Percentiles rank a stretch among this genome's conserved stretches.
Evolutionary conservation across 92 coral and sea anemone genomes (phyloP).

Genomic region (Epizoanthus stellaris): DNA sequence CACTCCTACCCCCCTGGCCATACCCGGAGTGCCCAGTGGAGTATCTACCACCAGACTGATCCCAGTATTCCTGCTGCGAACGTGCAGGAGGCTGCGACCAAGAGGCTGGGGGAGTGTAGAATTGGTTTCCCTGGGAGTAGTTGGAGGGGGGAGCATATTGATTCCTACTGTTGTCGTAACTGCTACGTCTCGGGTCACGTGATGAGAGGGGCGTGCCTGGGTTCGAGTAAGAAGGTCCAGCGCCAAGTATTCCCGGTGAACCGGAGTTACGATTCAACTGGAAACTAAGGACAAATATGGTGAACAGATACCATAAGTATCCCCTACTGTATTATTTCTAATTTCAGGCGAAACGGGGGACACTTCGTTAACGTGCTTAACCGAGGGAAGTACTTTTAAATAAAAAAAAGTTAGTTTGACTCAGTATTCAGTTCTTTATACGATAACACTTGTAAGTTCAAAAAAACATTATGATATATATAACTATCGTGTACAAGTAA

Average conservation of each 20-base stretch:
- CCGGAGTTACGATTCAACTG: slow-evolving; percentile 45
- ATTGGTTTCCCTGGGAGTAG: slow-evolving; percentile 55
- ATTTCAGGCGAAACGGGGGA: too few species aligned
- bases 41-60: neutral
- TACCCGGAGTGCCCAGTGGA: neutral
- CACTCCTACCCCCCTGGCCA: neutral
- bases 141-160: slow-evolving; percentile 28
- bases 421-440: too few species aligned
- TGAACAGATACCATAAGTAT: too few species aligned
- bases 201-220: slow-evolving; percentile 62
- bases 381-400: too few species aligned
- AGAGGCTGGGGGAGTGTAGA: slow-evolving; percentile 36
- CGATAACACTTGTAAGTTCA: too few species aligned
- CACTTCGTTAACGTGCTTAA: too few species aligned
- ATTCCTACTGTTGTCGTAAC: slow-evolving; percentile 55
- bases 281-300: slow-evolving; percentile 13
- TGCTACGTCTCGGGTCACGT: slow-evolving; percentile 59
- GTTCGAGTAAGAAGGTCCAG: slow-evolving; percentile 56
- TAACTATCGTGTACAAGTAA: too few species aligned
- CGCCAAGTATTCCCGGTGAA: slow-evolving; percentile 48
- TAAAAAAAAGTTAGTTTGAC: too few species aligned
- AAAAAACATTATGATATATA: too few species aligned
- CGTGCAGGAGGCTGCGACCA: slow-evolving; percentile 39
- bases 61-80: slow-evolving; percentile 2
- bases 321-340: too few species aligned